Conservation (phyloP, 2,888 invertebrate species). For the Sarcophaga variegata region DNA sequence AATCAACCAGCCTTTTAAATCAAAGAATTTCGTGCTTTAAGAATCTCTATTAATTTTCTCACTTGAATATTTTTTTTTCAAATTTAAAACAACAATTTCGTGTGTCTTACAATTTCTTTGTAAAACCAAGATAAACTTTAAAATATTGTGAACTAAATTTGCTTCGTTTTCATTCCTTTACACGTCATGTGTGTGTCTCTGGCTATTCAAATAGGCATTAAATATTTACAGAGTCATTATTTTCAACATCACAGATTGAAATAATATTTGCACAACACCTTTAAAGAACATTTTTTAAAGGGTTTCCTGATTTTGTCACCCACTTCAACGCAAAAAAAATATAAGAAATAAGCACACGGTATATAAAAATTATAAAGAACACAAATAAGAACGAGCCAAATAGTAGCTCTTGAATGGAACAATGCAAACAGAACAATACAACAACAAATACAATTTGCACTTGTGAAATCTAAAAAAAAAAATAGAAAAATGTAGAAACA, state of each 20-base stretch:
- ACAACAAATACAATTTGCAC: constrained; percentile 48
- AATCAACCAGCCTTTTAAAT: too few species aligned
- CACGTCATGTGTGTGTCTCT: constrained; percentile 9
- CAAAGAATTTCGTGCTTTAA: too few species aligned
- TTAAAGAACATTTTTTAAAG: constrained; percentile 61
- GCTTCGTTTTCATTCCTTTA: background rate
- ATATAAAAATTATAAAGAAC: constrained; percentile 53
- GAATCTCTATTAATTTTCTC: too few species aligned
- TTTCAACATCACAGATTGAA: constrained; percentile 55
- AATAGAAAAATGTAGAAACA: constrained; percentile 58
- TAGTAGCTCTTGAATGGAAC: constrained; percentile 56
- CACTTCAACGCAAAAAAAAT: constrained; percentile 67
- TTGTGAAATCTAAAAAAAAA: background rate
- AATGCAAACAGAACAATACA: constrained; percentile 59
- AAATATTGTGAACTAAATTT: background rate
- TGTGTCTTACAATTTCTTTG: background rate
- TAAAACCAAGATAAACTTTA: background rate
- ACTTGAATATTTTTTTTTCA: background rate
- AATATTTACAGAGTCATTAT: constrained; percentile 54
- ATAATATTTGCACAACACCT: constrained; percentile 68
- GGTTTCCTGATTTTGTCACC: constrained; percentile 72
- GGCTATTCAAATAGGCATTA: constrained; percentile 33
- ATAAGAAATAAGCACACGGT: constrained; percentile 33
- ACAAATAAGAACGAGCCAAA: constrained; percentile 47
- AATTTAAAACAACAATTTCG: background rate